Evolutionary conservation across 2,113 vertebrate genomes (phyloP), one percentile per base, ranked within the genome.

Genomic region (Cottus gobio): DNA sequence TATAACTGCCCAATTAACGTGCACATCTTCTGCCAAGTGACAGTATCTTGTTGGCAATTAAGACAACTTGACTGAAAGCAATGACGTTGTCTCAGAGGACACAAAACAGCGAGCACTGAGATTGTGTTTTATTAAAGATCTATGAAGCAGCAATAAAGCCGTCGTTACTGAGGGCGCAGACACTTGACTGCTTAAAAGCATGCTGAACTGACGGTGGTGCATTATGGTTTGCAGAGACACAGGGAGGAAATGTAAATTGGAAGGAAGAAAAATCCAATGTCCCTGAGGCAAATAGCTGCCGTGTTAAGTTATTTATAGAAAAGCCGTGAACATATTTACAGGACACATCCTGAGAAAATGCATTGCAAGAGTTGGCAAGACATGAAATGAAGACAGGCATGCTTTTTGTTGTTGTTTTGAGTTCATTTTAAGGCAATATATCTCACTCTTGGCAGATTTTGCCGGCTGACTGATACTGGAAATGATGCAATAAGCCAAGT

Each of bases 401-500:
- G 20, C 37, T 30, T 74, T 66, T 52, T 66, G 54, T 5, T 52
- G 44, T 63, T 56, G 62, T 42, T 65, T 50, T n/a, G 60, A 83
- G 84, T 83, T 89, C 20, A 28, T 89, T 89, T 93, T 70, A 83
- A 82, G 75, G 84, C 80, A 79, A 80, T 72, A 80, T 77, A 87
- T 89, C 82, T 70, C 63, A 73, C 67, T 78, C 75, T 88, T 90
- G 87, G 89, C 90, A 77, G 20, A 10, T 80, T 72, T 85, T 68
- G 65, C 76, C 68, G 7, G 54, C 64, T 87, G 89, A 89, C 85
- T 76, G 74, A 36, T 50, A 62, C 31, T 79, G 75, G 83, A 85
- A 85, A 75, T 91, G 71, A 90, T 91, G 84, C 85, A 91, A 92
- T 77, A 83, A 83, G 72, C 79, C 85, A 82, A 87, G 44, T 75